Evolutionary conservation across 2,797 vertebrate species (phyloP), one percentile per base, ranked within the genome.

Genomic region (Falco berigora): DNA sequence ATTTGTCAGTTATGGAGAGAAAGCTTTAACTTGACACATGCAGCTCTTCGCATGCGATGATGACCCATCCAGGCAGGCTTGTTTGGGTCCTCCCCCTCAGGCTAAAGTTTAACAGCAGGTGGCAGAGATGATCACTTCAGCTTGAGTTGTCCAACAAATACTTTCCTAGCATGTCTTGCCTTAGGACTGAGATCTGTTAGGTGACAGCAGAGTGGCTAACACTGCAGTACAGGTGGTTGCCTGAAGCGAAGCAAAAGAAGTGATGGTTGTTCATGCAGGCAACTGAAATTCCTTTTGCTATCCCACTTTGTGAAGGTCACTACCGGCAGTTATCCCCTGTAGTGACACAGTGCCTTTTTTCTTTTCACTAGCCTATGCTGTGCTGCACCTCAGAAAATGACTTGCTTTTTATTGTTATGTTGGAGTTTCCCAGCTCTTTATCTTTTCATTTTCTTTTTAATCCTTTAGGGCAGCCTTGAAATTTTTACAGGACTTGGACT

Each of bases 401-500:
- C 14, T 88, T 75, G 15, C 18, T 90, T 82, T 85, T 38, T 52
- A 32, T 50, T 44, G 30, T 66, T 74, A 53, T 5, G 5, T 6
- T 66, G 4, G 72, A 73, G 66, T 86, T 94, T 67, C 82, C 53
- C 56, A 76, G 23, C 13, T 16, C 91, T 53, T 50, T 44, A 18
- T 62, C 71, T 91, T 11, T 82, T 61, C 47, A 89, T 83, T 93
- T 92, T 40, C 28, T 62, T 88, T 90, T 69, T 75, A 19, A 17
- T 58, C 14, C 36, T 63, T 94, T 96, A 99, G 99, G 99, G 99
- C 30, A 98, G 95, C 97, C 98, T 99, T 98, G 99, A 99, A 98
- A 98, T 99, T 86, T 99, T 99, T 83, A 94, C 99, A 68, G 99
- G 99, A 20, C 98, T 99, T 0, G 99, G 99, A 14, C 96, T 99